phyloP scores from a whole-genome alignment of 2,888 invertebrate genomes.

The Aromia moschata region DNA sequence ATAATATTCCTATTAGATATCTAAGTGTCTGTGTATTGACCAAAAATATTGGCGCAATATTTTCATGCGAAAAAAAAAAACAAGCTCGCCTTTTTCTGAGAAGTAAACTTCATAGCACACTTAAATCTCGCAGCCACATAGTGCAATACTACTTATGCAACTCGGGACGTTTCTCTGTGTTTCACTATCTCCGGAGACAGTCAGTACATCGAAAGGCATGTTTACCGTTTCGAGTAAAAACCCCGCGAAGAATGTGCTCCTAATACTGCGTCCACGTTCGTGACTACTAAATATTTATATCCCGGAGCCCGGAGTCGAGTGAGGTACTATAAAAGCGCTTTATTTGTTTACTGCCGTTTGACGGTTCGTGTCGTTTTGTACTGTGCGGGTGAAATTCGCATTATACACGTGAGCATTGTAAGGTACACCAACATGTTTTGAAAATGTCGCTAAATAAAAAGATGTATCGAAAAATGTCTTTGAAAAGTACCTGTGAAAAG shows the following conservation, averaged over 20 bases:
- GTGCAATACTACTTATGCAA: conserved; percentile 29
- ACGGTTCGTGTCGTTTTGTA: conserved; percentile 15
- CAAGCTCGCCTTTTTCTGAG: no score
- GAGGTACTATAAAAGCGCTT: conserved; percentile 30
- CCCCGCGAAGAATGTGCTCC: conserved; percentile 43
- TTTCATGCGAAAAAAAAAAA: no score
- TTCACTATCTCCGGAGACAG: conserved; percentile 33
- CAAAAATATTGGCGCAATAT: no score
- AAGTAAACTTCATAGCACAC: not conserved
- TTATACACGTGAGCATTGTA: no score
- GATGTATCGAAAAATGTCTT: no score
- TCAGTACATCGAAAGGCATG: conserved; percentile 38
- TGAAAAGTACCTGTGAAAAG: no score
- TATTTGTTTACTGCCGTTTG: conserved; percentile 29
- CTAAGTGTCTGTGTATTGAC: no score
- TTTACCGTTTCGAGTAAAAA: conserved; percentile 43
- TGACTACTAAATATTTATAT: conserved; percentile 52
- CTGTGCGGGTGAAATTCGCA: no score
- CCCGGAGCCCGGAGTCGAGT: conserved; percentile 35
- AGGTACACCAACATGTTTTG: no score
- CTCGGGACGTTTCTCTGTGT: conserved; percentile 27
- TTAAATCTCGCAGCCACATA: not conserved
- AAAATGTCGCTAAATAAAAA: no score
- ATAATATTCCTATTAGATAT: no score
- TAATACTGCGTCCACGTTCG: conserved; percentile 44